These are phyloP conservation scores for Tortricodes alternella DNA, from an alignment of 2,888 invertebrate genomes.

Conservation along the genomic window DNA sequence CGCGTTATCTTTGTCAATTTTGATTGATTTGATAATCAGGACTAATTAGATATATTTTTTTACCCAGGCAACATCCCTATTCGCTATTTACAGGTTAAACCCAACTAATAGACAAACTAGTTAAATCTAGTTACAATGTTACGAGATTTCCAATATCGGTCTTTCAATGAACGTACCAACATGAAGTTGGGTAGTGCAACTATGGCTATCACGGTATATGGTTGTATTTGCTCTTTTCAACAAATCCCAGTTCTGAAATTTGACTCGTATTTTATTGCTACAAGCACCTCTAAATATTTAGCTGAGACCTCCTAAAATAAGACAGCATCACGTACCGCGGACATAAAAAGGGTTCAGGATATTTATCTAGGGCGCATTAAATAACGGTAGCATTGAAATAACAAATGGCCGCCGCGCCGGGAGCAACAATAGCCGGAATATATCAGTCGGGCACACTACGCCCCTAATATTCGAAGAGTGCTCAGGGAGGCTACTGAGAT, in stretches of 20 bases:
- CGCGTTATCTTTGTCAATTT: no score
- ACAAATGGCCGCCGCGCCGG: constrained; percentile 56
- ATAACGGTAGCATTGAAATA: constrained; percentile 61
- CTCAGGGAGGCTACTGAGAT: neutral
- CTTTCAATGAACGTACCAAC: no score
- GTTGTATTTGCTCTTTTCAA: no score
- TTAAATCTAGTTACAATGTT: no score
- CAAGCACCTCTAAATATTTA: constrained; percentile 33
- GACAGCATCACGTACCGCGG: constrained; percentile 45
- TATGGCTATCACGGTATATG: no score
- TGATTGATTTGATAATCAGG: no score
- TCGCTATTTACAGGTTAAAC: no score
- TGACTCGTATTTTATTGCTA: neutral
- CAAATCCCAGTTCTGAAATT: neutral
- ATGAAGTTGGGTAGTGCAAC: no score
- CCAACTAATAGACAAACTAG: no score
- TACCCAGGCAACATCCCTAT: no score
- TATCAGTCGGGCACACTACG: constrained; percentile 50
- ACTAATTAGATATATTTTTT: no score
- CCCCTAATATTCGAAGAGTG: constrained; percentile 51
- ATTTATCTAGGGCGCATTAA: constrained; percentile 64
- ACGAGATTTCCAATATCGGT: no score
- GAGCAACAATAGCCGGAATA: constrained; percentile 57
- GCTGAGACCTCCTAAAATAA: constrained; percentile 49
- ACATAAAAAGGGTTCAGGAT: constrained; percentile 61